A percentile compares a stretch with the other conserved stretches of the same genome.
phyloP scores from a whole-genome alignment of 2,797 vertebrate species.

The Ibycter americanus region DNA sequence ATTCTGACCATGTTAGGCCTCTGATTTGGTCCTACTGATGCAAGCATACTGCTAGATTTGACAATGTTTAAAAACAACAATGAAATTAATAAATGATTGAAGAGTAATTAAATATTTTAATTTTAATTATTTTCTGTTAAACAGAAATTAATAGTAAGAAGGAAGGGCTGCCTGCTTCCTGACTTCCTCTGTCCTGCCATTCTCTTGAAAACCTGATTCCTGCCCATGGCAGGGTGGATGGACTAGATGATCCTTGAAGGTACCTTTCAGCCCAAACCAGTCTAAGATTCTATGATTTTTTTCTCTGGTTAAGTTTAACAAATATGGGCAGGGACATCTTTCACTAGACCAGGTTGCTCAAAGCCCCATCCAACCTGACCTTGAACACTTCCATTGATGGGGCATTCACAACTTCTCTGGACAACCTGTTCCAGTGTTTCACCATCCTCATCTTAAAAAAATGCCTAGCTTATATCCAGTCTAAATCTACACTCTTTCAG shows the following conservation, averaged over 20 bases:
- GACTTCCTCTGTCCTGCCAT: neutral
- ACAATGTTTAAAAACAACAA: neutral
- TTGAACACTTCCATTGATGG: neutral
- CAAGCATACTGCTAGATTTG: neutral
- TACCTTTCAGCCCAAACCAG: no score
- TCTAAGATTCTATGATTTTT: no score
- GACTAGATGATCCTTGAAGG: no score
- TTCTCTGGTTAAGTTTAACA: no score
- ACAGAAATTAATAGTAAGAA: neutral
- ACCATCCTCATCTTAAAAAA: neutral
- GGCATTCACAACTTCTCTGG: neutral
- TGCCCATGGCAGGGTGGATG: no score
- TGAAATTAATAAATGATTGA: neutral
- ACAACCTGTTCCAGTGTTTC: neutral
- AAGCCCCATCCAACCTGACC: neutral
- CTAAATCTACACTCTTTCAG: neutral
- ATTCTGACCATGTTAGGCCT: neutral
- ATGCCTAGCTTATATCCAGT: neutral
- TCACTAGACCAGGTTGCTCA: no score
- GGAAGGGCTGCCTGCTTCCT: neutral
- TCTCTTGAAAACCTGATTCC: neutral
- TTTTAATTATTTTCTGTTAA: neutral
- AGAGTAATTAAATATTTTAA: neutral
- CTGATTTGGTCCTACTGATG: neutral
- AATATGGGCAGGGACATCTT: neutral